phyloP scores from a whole-genome alignment of 2,113 vertebrate species.

The Argyrosomus japonicus region DNA sequence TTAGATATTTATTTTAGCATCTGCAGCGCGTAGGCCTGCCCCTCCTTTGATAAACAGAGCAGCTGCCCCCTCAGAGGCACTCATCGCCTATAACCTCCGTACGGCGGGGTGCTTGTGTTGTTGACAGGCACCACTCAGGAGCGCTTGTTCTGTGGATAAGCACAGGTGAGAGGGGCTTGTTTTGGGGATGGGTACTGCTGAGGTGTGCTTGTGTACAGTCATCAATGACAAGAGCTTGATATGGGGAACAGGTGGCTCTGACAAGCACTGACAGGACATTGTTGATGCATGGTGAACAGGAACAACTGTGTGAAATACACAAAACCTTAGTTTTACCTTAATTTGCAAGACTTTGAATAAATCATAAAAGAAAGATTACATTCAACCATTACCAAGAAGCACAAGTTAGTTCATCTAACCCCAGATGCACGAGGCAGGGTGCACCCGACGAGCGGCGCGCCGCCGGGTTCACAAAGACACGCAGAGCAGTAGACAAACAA shows the following conservation, averaged over 20 bases:
- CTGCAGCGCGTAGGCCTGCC: slow-evolving; percentile 2
- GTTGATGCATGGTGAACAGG: background rate
- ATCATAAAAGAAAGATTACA: background rate
- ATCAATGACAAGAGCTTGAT: slow-evolving; percentile 15
- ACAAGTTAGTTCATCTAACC: too few species aligned
- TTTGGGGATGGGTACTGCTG: slow-evolving; percentile 20
- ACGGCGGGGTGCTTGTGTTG: slow-evolving; percentile 52
- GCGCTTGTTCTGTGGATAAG: slow-evolving; percentile 42
- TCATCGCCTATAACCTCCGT: slow-evolving; percentile 39
- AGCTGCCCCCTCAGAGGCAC: slow-evolving; percentile 33
- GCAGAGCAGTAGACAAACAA: background rate
- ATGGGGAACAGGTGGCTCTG: slow-evolving; percentile 23
- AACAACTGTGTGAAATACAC: background rate
- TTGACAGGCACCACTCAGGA: slow-evolving; percentile 57
- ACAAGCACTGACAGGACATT: background rate
- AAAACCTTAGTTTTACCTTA: background rate
- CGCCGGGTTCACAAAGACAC: background rate
- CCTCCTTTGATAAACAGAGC: slow-evolving; percentile 46
- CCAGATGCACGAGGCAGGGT: too few species aligned
- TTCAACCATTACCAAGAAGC: too few species aligned
- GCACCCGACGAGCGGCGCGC: too few species aligned
- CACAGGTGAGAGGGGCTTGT: slow-evolving; percentile 39
- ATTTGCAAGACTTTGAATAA: background rate
- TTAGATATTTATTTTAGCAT: slow-evolving; percentile 27
- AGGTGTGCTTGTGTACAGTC: slow-evolving; percentile 20